Conservation (phyloP, 2,797 vertebrate genomes). For the Bryconaethiops microstoma region DNA sequence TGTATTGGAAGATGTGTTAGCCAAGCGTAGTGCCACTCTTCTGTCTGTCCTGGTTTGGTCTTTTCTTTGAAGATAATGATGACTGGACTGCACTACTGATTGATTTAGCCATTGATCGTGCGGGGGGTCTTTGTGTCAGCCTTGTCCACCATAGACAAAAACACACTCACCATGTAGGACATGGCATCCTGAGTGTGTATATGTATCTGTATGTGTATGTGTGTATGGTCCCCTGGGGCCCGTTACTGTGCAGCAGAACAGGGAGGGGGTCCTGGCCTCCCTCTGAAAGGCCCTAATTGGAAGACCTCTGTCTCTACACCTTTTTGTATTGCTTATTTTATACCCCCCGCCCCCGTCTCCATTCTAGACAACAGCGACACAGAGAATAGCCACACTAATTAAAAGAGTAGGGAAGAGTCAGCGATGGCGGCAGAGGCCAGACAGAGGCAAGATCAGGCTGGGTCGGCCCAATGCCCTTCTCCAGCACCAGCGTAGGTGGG, state of each 20-base stretch:
- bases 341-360: constrained; percentile 5
- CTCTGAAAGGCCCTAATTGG: constrained; percentile 90
- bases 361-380: constrained; percentile 66
- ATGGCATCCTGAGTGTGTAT: constrained; percentile 43
- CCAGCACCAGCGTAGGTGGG: constrained; percentile 14
- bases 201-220: constrained; percentile 39
- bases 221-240: constrained; percentile 82
- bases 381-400: constrained; percentile 86
- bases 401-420: constrained; percentile 67
- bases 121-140: constrained; percentile 47
- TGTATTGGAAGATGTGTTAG: background rate
- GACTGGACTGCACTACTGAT: constrained; percentile 42
- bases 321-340: constrained; percentile 57
- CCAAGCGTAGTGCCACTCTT: constrained; percentile 7
- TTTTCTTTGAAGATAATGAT: constrained; percentile 43
- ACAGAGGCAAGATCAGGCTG: constrained; percentile 25
- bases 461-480: constrained; percentile 40
- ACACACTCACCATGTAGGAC: constrained; percentile 62
- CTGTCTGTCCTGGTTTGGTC: constrained; percentile 29
- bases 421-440: constrained; percentile 13
- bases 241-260: constrained; percentile 86
- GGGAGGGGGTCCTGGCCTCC: constrained; percentile 77
- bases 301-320: constrained; percentile 78
- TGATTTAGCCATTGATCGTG: constrained; percentile 57
- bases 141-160: constrained; percentile 27